phyloP scores from a whole-genome alignment of 2,113 vertebrate genomes.

The Labeo rohita region DNA sequence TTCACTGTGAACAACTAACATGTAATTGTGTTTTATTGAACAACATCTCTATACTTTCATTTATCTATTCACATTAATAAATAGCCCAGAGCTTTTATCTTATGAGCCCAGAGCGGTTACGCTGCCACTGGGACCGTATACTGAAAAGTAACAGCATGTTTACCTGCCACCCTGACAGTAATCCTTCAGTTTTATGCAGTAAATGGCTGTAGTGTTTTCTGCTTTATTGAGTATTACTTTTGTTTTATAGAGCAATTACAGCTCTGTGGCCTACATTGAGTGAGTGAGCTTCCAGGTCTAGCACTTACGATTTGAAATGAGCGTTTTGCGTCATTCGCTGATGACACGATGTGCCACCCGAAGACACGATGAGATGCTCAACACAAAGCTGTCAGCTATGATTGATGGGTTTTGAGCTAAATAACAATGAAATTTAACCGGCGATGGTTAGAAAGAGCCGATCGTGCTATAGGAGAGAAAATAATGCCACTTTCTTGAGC shows the following conservation, averaged over 20 bases:
- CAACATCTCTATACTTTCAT: slow-evolving; percentile 55
- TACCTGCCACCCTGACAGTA: slow-evolving; percentile 43
- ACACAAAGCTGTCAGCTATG: slow-evolving; percentile 40
- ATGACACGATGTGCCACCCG: slow-evolving; percentile 12
- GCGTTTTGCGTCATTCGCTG: slow-evolving; percentile 25
- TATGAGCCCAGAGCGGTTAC: slow-evolving; percentile 15
- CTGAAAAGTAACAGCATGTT: slow-evolving; percentile 37
- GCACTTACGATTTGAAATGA: slow-evolving; percentile 26
- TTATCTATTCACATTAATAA: slow-evolving; percentile 26
- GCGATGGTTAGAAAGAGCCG: background rate
- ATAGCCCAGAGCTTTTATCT: slow-evolving; percentile 18
- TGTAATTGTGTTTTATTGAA: slow-evolving; percentile 65
- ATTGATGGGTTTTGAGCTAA: slow-evolving; percentile 44
- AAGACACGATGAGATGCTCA: slow-evolving; percentile 34
- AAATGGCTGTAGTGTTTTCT: slow-evolving; percentile 44
- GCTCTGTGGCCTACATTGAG: slow-evolving; percentile 25
- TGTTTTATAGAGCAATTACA: slow-evolving; percentile 54
- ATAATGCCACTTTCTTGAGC: slow-evolving; percentile 26
- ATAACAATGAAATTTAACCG: slow-evolving; percentile 43
- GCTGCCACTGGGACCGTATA: background rate
- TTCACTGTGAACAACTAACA: slow-evolving; percentile 59
- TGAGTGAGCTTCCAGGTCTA: slow-evolving; percentile 29
- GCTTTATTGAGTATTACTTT: slow-evolving; percentile 47
- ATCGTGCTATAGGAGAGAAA: background rate
- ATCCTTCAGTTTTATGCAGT: slow-evolving; percentile 45